These are phyloP conservation scores for Artibeus jamaicensis DNA, from an alignment of 2,797 vertebrate genomes.

Conservation along the genomic window DNA sequence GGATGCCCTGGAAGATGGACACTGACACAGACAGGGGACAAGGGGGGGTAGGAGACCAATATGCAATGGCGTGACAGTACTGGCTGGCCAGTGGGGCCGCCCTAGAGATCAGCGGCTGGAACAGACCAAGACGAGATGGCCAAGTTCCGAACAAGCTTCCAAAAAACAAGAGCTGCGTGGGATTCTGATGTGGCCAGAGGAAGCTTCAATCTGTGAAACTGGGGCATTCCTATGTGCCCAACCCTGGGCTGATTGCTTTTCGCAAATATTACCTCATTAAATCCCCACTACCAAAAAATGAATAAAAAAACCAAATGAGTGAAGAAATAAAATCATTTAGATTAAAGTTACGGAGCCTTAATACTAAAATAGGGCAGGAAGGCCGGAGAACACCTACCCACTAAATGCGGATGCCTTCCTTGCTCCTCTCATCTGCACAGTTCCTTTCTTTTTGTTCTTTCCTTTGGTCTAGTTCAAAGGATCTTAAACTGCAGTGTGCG, in stretches of 20 bases:
- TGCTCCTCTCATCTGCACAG: not conserved
- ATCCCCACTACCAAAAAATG: not conserved
- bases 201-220: not conserved
- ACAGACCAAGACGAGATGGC: not conserved
- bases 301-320: not conserved
- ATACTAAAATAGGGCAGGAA: not conserved
- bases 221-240: not conserved
- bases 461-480: not conserved
- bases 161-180: not conserved
- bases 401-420: not conserved
- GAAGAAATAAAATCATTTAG: not conserved
- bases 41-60: not conserved
- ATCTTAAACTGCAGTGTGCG: not conserved
- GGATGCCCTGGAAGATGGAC: not conserved
- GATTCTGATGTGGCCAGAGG: not conserved
- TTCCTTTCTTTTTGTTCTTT: not conserved
- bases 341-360: not conserved
- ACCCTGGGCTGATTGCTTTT: not conserved
- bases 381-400: not conserved
- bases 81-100: not conserved
- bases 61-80: not conserved
- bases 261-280: constrained; percentile 24
- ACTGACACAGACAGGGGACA: not conserved
- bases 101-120: not conserved
- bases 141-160: not conserved